Conservation (phyloP, 1,140 invertebrate species). For the Neodiprion lecontei region DNA sequence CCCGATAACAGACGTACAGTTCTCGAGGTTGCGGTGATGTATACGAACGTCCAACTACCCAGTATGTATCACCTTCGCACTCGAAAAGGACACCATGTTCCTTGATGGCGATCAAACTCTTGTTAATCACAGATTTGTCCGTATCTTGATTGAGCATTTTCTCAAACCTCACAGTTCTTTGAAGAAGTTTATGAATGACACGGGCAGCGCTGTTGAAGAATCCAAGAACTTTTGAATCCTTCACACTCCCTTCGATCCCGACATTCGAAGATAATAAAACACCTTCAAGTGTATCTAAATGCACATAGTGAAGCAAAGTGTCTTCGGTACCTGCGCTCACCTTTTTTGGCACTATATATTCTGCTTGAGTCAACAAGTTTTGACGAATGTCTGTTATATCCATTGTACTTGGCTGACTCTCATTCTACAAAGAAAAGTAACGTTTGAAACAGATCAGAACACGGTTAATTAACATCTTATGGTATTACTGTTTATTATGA, state of each 20-base stretch:
- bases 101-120: slow-evolving; percentile 79
- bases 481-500: neutral
- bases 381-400: slow-evolving; percentile 76
- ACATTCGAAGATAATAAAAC: slow-evolving; percentile 68
- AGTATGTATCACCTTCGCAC: slow-evolving; percentile 55
- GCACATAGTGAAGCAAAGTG: slow-evolving; percentile 72
- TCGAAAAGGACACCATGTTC: slow-evolving; percentile 75
- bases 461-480: neutral
- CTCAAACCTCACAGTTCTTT: slow-evolving; percentile 72
- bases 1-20: slow-evolving; percentile 81
- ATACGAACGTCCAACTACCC: slow-evolving; percentile 71
- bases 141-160: slow-evolving; percentile 66
- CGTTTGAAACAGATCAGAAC: neutral
- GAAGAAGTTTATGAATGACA: slow-evolving; percentile 72
- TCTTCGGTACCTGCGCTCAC: slow-evolving; percentile 72
- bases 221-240: slow-evolving; percentile 66
- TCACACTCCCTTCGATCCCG: slow-evolving; percentile 48
- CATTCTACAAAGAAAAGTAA: slow-evolving; percentile 59
- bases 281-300: slow-evolving; percentile 71
- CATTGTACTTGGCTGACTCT: slow-evolving; percentile 68
- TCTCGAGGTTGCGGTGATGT: slow-evolving; percentile 75
- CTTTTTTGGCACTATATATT: slow-evolving; percentile 69
- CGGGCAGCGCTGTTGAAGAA: slow-evolving; percentile 73
- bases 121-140: slow-evolving; percentile 68
- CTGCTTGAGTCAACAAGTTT: slow-evolving; percentile 74